Percentiles rank a stretch among this genome's conserved stretches.
phyloP scores from a whole-genome alignment of 2,113 vertebrate genomes.

The Lophius piscatorius region DNA sequence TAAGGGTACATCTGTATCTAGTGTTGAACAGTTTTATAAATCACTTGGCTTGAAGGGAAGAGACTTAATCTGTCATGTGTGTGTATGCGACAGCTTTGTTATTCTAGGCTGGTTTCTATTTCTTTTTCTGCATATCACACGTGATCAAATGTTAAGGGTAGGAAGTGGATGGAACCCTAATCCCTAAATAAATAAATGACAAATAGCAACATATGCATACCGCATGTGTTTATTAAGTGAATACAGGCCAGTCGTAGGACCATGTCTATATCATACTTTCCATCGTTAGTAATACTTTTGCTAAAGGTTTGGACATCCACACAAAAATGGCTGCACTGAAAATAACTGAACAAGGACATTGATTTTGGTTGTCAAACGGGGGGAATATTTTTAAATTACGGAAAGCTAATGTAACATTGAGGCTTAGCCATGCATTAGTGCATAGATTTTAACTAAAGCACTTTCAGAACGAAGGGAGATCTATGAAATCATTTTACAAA shows the following conservation, averaged over 20 bases:
- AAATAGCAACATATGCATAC: conserved; percentile 12
- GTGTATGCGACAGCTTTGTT: neutral
- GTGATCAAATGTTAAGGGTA: neutral
- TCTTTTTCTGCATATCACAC: neutral
- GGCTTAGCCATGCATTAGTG: neutral
- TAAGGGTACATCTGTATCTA: no score
- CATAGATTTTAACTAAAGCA: conserved; percentile 14
- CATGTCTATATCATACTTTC: neutral
- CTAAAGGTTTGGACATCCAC: no score
- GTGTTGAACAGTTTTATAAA: no score
- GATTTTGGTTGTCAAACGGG: no score
- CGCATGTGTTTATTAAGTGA: neutral
- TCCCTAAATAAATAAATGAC: conserved; percentile 9
- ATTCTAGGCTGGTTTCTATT: neutral
- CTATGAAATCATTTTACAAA: conserved; percentile 4
- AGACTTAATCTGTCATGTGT: neutral
- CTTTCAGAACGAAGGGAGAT: neutral
- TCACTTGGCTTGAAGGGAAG: no score
- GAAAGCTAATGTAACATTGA: no score
- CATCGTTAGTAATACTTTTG: no score
- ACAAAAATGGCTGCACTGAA: no score
- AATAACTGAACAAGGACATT: no score
- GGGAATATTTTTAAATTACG: no score
- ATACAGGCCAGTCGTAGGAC: neutral
- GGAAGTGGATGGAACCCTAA: conserved; percentile 4